Evolutionary conservation across 2,113 vertebrate genomes (phyloP), one percentile per base, ranked within the genome.

Genomic region (Rhinopithecus roxellana): DNA sequence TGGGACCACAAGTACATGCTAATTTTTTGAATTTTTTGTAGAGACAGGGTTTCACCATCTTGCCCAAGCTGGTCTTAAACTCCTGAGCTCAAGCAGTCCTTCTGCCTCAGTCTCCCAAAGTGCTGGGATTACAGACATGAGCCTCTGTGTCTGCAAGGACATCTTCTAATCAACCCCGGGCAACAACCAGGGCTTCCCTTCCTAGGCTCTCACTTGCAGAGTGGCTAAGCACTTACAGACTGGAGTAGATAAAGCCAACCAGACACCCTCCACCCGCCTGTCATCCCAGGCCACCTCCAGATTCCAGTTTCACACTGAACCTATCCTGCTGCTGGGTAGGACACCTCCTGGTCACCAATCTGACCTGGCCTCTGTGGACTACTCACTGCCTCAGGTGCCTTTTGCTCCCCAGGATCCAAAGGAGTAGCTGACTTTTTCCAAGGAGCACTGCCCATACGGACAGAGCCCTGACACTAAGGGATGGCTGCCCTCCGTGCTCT

Each of bases 361-460:
- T 64, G 61, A 13, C 27, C 61, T 64, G 61, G 27, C 61, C 61
- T 64, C 27, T 64, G 61, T 30, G 27, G 61, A 64, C 40, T 43
- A 77, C 74, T 77, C 74, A 1, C 74, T 27, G 40, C 74, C 25
- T 27, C 45, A 30, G 74, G 40, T 45, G 25, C 25, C 40, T 77
- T 77, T 43, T 77, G 74, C 43, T 7, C 40, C 14, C 40, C 43
- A 27, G 74, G 22, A 45, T 27, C 13, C 40, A 45, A 27, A 77
- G 13, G 13, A 77, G 23, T 45, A 30, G 25, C 23, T 77, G 74
- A 45, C 74, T 64, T 77, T 45, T 30, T 27, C 74, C 74, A 30
- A 77, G 40, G 3, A 77, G 40, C n/a, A 64, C n/a, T 20, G 9
- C 8, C n/a, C 8, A 0, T 22, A 1, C 2, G 17, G n/a, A 20